A percentile compares a stretch with the other conserved stretches of the same genome.
phyloP scores from a whole-genome alignment of 1,140 invertebrate species.

The Polypedilum vanderplanki region DNA sequence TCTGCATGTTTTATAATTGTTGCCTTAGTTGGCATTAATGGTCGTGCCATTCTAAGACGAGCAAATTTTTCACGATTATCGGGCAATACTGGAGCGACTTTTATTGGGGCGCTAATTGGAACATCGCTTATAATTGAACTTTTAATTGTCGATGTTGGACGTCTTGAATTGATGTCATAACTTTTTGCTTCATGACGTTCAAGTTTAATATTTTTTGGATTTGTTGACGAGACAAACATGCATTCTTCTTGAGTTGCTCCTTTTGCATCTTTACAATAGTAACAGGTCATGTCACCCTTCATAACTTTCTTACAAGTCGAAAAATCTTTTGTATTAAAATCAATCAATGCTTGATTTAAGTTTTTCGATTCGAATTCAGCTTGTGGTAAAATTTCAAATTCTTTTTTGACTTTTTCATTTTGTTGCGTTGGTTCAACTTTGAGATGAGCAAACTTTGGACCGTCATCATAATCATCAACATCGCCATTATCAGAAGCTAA shows the following conservation, averaged over 20 bases:
- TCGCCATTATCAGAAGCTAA: slow-evolving; percentile 41
- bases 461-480: slow-evolving; percentile 45
- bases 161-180: neutral
- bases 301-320: slow-evolving; percentile 61
- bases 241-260: slow-evolving; percentile 66
- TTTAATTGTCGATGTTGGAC: neutral
- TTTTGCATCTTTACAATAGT: slow-evolving; percentile 56
- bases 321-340: slow-evolving; percentile 60
- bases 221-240: slow-evolving; percentile 55
- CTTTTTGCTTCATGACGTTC: neutral
- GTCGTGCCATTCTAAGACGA: neutral
- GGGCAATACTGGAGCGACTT: neutral
- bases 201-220: slow-evolving; percentile 23
- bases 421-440: slow-evolving; percentile 40
- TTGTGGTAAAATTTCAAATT: neutral
- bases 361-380: slow-evolving; percentile 45
- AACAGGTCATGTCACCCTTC: slow-evolving; percentile 67
- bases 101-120: neutral
- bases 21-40: neutral
- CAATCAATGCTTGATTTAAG: slow-evolving; percentile 59
- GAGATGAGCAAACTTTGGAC: slow-evolving; percentile 45
- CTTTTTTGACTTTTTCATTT: neutral
- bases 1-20: neutral
- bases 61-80: slow-evolving; percentile 15
- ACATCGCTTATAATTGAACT: neutral